Base-by-base conservation (phyloP, 2,113 vertebrate species). In the Hucho hucho region DNA sequence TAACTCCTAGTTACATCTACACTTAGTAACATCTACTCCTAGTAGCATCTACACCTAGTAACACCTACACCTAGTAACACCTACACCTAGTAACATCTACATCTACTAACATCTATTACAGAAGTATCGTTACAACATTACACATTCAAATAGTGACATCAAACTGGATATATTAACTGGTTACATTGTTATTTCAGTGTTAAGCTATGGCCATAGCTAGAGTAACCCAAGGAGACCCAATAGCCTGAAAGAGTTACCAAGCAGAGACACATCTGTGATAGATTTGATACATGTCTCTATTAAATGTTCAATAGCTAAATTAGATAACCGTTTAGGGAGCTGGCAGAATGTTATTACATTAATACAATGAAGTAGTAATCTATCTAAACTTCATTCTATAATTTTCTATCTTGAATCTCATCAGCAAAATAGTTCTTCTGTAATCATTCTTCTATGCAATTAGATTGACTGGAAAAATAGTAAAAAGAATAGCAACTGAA, bases 201-300 rank as follows among this genome's bases (percentile, higher is more conserved):
- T 56, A 56, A 18, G 14, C 32, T 9, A 37, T 37, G 6, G 6
- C 6, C 32, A 37, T 37, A 37, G 32, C 32, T 7, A 9, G 32
- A 37, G 32, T 37, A 37, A 37, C 32, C 6, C 6, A 37, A 37
- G 32, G 32, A 37, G 32, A 37, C 32, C 32, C 32, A 37, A 37
- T 6, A 37, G 6, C 4, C 12, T 56, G 49, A 56, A 56, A 56
- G 49, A 56, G 14, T 13, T 13, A 4, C 3, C 18, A 1, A 0
- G 16, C 49, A 16, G 49, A 13, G 18, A 14, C 4, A 56, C 18
- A 56, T 20, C 3, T 16, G 18, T 20, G 53, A 87, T 91, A 84
- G 84, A 69, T 86, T 81, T 87, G 84, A 87, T 86, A 74, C 79
- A 89, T 87, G 74, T 79, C 84, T 87, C 83, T 87, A 84, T 89